Evolutionary conservation across 2,888 invertebrate genomes (phyloP), one percentile per base, ranked within the genome.

Genomic region (Bellardia bayeri): DNA sequence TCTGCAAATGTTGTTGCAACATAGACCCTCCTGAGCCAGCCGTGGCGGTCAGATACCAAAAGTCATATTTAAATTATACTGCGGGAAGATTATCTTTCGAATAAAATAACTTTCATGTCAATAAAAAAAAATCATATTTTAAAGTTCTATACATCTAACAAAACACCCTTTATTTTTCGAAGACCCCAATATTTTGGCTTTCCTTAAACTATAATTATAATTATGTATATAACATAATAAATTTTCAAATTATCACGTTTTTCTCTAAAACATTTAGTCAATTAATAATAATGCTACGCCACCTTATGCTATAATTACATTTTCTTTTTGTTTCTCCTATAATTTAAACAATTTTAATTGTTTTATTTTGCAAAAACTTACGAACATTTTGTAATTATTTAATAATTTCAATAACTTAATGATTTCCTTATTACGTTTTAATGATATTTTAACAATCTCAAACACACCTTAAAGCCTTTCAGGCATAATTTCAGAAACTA

Each of bases 391-490:
- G 51, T 80, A 71, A 80, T 71, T 71, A 51, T 80, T 61, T 61
- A 71, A 80, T 71, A 51, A 80, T 71, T 63, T 71, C 37, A 11
- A 61, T 23, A 49, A 61, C 14, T 51, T 80, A 71, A 71, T 40
- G 49, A 80, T 71, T 80, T 80, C 51, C 80, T 80, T 71, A 71
- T 80, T 80, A 61, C 71, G n/a, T 51, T 80, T 80, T 49, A 69
- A 71, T 71, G 51, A 13, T 16, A 56, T 78, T 74, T 72, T 74
- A 76, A 72, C 51, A 56, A 71, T 76, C 45, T 33, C 16, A 13
- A 30, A 69, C 82, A 83, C 82, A 82, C 82, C 82, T 76, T 33
- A 63, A 76, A 71, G 69, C 74, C 82, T 82, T 61, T 23, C 64
- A 68, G 82, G 14, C 51, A 75, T 82, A 45, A 30, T 37, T 45